Base-by-base conservation (phyloP, 2,888 invertebrate species). In the Empis stercorea region DNA sequence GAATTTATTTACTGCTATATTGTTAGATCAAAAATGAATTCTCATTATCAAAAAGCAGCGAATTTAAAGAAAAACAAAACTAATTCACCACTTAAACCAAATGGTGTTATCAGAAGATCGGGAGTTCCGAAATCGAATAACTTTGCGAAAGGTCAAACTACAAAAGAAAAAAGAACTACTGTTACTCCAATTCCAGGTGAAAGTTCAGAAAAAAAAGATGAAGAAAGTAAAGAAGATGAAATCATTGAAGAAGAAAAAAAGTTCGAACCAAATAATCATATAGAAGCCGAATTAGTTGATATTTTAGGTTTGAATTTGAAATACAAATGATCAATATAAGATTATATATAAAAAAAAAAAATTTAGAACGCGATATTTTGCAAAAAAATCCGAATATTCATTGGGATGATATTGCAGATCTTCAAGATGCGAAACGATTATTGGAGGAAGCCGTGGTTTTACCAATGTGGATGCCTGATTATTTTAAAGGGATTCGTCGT, bases 401-500 rank as follows among this genome's bases (percentile, higher is more conserved):
- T 60, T 97, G 96, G 96, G 89, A 85, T 59, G 92, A 91, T 63
- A 92, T 93, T 62, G 92, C 92, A 1, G 93, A 91, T 68, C 73
- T 93, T 43, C 75, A 82, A 10, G 91, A 92, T 66, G 92, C 92
- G 7, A 93, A 93, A 66, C 73, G 89, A 52, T 67, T 97, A 47
- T 71, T 99, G 7, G 93, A 97, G 65, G 97, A 99, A 71, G 96
- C 97, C 27, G 95, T 97, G 10, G 95, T 99, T 36, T 73, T 97
- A 61, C 97, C 97, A 3, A 86, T 96, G 80, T 83, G 91, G 78
- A 94, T 97, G 84, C 97, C 97, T 2, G 93, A 96, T 62, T 97
- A 92, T 72, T 99, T 99, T 70, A 94, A 87, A 85, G 89, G 92
- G 43, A 95, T 96, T 59, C 78, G 95, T 34, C 76, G 95, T 55